Base-by-base conservation (phyloP, 2,113 vertebrate genomes). In the Tricholaema leucomelas region DNA sequence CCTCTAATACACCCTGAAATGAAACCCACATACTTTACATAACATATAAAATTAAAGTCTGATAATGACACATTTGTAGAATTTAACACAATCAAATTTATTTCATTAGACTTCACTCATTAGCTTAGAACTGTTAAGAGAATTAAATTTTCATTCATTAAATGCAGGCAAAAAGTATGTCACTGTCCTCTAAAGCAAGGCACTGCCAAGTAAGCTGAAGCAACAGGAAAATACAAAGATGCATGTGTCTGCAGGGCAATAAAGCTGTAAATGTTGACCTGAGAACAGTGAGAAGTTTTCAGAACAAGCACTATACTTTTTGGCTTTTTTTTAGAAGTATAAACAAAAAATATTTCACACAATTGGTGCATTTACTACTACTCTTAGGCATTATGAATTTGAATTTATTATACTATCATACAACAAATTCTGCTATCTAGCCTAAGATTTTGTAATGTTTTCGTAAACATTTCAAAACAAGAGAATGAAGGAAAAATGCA, bases 1-100 rank as follows among this genome's bases (percentile, higher is more conserved):
- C 55, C n/a, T 76, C 64, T 90, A 79, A 88, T 79, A 50, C 46
- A 25, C 74, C 58, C 63, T 81, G 81, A 84, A 91, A 93, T 72
- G 10, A 91, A 92, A 86, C 16, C 27, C 69, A 85, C 54, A 30
- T 58, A 81, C 81, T 94, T 72, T 61, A 81, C 20, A 71, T 19
- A 90, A 75, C 33, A 30, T 65, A 58, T 35, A 90, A 83, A 77
- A 87, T 56, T 56, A 6, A 81, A 87, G 31, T 17, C 59, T 58
- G 35, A 65, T 86, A 84, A 86, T 35, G 66, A 78, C 30, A 81
- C 31, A 36, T 84, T 13, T 33, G 14, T 48, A 38, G 70, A 65
- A 42, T 73, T 86, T 61, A 70, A 79, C 21, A 88, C 65, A 81
- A 60, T 54, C 4, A 0, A 55, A 79, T 40, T 54, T 75, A 30